Evolutionary conservation across 2,888 invertebrate genomes (phyloP).

Genomic region (Brassicogethes aeneus): DNA sequence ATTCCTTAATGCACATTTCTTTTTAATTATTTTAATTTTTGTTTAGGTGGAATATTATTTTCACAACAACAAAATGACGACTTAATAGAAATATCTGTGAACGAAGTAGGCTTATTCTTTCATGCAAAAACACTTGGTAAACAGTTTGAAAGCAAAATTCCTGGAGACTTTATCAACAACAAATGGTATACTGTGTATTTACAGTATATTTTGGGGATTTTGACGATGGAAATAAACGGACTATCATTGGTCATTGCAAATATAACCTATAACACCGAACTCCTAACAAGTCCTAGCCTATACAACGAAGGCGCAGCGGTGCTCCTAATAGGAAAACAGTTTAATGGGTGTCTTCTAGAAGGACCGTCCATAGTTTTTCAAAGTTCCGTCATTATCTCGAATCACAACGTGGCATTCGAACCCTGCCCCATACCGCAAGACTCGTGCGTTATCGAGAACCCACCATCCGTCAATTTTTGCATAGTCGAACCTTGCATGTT

Average conservation of each 20-base stretch:
- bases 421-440: slow-evolving; percentile 65
- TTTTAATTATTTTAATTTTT: slow-evolving; percentile 4
- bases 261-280: slow-evolving; percentile 66
- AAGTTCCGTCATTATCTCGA: slow-evolving; percentile 49
- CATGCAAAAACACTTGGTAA: slow-evolving; percentile 40
- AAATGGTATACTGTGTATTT: slow-evolving; percentile 71
- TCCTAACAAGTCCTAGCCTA: slow-evolving; percentile 62
- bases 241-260: slow-evolving; percentile 59
- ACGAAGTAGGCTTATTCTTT: slow-evolving; percentile 44
- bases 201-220: slow-evolving; percentile 51
- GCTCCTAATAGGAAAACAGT: slow-evolving; percentile 69
- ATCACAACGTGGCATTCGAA: slow-evolving; percentile 63
- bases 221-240: slow-evolving; percentile 46
- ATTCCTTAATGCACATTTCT: too few species aligned
- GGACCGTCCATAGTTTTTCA: slow-evolving; percentile 80
- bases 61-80: slow-evolving; percentile 56
- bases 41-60: slow-evolving; percentile 59
- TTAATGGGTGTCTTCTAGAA: slow-evolving; percentile 76
- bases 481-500: slow-evolving; percentile 76
- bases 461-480: slow-evolving; percentile 51
- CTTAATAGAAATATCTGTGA: slow-evolving; percentile 34
- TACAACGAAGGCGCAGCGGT: slow-evolving; percentile 65
- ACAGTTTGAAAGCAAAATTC: slow-evolving; percentile 52
- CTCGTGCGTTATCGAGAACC: slow-evolving; percentile 45
- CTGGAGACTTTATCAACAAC: slow-evolving; percentile 66